These are phyloP conservation scores for Centropus unirufus DNA, from an alignment of 2,113 vertebrate genomes.

Conservation along the genomic window DNA sequence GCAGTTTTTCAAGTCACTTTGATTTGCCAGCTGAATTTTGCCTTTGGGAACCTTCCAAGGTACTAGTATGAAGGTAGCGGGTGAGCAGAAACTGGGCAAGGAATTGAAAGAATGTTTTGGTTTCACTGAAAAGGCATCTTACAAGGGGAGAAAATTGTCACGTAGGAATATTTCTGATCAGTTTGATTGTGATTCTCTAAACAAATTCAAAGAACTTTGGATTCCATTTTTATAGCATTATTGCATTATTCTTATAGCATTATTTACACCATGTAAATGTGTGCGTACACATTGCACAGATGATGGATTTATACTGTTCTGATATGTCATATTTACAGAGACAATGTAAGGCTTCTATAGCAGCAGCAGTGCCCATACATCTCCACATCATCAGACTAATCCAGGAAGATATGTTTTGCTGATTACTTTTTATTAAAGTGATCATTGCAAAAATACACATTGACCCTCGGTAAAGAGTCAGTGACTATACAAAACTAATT, in stretches of 20 bases:
- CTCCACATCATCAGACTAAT: background rate
- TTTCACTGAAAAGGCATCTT: background rate
- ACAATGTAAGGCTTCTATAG: background rate
- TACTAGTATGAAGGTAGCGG: background rate
- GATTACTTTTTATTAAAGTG: background rate
- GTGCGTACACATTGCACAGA: too few species aligned
- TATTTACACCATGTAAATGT: background rate
- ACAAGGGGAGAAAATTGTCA: background rate
- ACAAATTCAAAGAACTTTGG: background rate
- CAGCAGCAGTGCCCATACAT: background rate
- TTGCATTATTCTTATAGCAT: background rate
- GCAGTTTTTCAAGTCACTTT: background rate
- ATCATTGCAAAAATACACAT: background rate
- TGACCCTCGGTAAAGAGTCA: background rate
- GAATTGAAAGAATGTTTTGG: background rate
- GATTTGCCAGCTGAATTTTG: conserved; percentile 1
- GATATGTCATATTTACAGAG: background rate
- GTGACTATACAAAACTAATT: background rate
- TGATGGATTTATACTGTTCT: background rate
- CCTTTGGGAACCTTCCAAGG: background rate
- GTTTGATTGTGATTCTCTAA: background rate
- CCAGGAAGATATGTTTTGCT: background rate
- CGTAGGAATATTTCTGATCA: background rate
- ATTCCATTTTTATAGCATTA: background rate
- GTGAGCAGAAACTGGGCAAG: background rate